Base-by-base conservation (phyloP, 2,113 vertebrate species). In the Hydropotes inermis region DNA sequence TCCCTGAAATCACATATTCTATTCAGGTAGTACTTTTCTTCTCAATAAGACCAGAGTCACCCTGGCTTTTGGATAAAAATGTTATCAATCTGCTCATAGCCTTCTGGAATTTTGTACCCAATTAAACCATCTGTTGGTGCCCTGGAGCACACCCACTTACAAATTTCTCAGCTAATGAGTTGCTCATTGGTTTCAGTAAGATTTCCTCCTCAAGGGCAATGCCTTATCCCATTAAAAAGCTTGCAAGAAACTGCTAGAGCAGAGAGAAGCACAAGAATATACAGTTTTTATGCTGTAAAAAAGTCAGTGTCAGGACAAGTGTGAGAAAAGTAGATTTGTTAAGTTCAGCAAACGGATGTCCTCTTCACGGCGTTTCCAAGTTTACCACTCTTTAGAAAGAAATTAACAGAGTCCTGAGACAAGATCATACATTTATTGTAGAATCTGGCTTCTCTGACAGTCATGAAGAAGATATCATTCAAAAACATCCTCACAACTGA, bases 111-210 rank as follows among this genome's bases (percentile, higher is more conserved):
- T 84, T 16, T 94, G n/a, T 85, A 87, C 55, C 89, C 70, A 96
- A 88, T 95, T 97, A 96, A 96, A 95, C 21, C 87, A 94, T 95
- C 43, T 96, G 47, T 90, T 95, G 30, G 45, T 97, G 90, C 84
- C 92, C 90, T 58, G 90, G 27, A 85, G 84, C 79, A 84, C 28
- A 78, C n/a, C 19, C 43, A 96, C 23, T 87, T 87, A 52, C 70
- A 96, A 76, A 52, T 64, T 94, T 87, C 84, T 91, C 30, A 92
- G 52, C 15, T 96, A 97, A 95, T 95, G 52, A 90, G 87, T 90
- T 83, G 54, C 39, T 67, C 27, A 1, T 30, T 95, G 61, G 39
- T 90, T 85, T 95, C 87, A 58, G 74, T 70, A 94, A 79, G 67
- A 81, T n/a, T 70, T 91, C 6, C 11, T 82, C 17, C 39, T 64